phyloP scores from a whole-genome alignment of 2,888 invertebrate genomes.

The Conistra vaccinii region DNA sequence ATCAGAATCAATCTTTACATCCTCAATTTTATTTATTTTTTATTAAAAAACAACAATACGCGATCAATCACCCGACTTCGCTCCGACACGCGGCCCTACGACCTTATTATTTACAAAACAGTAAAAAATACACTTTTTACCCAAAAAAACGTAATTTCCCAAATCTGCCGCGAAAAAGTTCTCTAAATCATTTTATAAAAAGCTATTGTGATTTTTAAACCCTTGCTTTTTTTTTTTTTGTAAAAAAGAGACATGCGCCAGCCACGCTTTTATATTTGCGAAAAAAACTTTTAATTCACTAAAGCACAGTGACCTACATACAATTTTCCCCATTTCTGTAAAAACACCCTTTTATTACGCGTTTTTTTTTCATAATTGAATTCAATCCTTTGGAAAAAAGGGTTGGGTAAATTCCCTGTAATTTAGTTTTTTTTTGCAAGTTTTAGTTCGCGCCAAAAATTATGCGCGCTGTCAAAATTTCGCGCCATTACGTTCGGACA shows the following conservation, averaged over 20 bases:
- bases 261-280: slow-evolving; percentile 80
- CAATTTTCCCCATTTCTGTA: slow-evolving; percentile 84
- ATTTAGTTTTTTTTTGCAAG: slow-evolving; percentile 81
- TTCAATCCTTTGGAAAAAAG: slow-evolving; percentile 90
- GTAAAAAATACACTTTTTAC: slow-evolving; percentile 74
- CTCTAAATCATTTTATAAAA: slow-evolving; percentile 89
- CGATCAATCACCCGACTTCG: slow-evolving; percentile 80
- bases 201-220: slow-evolving; percentile 87
- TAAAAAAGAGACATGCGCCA: slow-evolving; percentile 84
- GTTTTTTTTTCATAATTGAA: slow-evolving; percentile 87
- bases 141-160: slow-evolving; percentile 81
- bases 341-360: slow-evolving; percentile 85
- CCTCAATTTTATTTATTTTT: slow-evolving; percentile 64
- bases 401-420: slow-evolving; percentile 87
- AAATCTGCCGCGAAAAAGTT: slow-evolving; percentile 78
- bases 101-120: slow-evolving; percentile 74
- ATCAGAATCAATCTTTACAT: slow-evolving; percentile 52
- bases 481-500: slow-evolving; percentile 89
- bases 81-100: slow-evolving; percentile 77
- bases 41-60: slow-evolving; percentile 74
- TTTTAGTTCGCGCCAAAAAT: slow-evolving; percentile 86
- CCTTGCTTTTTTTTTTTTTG: slow-evolving; percentile 84
- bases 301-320: slow-evolving; percentile 87
- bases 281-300: slow-evolving; percentile 82
- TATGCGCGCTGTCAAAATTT: slow-evolving; percentile 89